Conservation (phyloP, 1,140 invertebrate genomes). For the Mactra quadrangularis region DNA sequence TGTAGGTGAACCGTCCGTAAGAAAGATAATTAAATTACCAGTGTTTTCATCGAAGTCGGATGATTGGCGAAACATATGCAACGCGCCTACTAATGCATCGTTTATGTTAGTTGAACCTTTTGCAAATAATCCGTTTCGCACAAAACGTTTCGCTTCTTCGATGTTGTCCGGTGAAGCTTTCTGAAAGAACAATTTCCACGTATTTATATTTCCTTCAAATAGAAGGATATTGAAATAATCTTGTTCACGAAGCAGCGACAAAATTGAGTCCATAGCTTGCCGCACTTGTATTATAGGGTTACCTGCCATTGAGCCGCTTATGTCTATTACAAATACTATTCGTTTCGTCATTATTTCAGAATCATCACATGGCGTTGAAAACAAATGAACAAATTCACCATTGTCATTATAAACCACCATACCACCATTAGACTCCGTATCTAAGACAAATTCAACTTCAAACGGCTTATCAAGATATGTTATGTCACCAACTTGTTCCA, state of each 20-base stretch:
- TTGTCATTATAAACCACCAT: not conserved
- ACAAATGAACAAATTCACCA: slow-evolving; percentile 24
- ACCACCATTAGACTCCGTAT: not conserved
- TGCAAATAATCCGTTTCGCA: not conserved
- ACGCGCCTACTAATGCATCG: not conserved
- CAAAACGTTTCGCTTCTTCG: not conserved
- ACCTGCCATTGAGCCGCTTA: slow-evolving; percentile 47
- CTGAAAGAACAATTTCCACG: slow-evolving; percentile 10
- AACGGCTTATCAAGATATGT: not conserved
- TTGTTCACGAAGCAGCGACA: not conserved
- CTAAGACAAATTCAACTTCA: slow-evolving; percentile 35
- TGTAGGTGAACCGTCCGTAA: slow-evolving; percentile 37
- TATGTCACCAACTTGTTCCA: not conserved
- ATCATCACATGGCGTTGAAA: slow-evolving; percentile 19
- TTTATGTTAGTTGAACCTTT: slow-evolving; percentile 28
- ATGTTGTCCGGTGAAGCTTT: slow-evolving; percentile 1
- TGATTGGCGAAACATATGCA: not conserved
- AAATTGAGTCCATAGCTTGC: slow-evolving; percentile 19
- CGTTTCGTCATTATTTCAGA: slow-evolving; percentile 29
- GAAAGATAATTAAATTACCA: slow-evolving; percentile 36
- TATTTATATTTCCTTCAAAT: not conserved
- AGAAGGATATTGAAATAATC: slow-evolving; percentile 46
- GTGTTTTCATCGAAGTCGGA: not conserved
- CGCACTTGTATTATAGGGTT: slow-evolving; percentile 25
- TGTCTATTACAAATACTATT: slow-evolving; percentile 47